These are phyloP conservation scores for Brachyalestes nurse DNA, from an alignment of 2,797 vertebrate genomes.

Conservation along the genomic window DNA sequence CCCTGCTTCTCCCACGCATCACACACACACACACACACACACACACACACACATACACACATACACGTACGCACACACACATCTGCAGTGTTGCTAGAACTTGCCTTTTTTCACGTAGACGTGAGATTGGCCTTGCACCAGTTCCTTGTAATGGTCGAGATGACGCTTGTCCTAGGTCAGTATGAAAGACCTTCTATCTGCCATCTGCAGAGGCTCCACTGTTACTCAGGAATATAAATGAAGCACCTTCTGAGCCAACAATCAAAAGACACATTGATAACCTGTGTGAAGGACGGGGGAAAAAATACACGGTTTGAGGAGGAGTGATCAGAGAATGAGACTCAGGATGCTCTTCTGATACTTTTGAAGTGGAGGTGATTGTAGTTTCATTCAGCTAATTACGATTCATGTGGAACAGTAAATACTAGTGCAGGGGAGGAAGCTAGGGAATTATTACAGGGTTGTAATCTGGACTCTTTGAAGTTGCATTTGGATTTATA, in stretches of 20 bases:
- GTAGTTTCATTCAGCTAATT: constrained; percentile 35
- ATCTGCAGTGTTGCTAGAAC: constrained; percentile 35
- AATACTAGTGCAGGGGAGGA: background rate
- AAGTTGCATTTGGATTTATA: background rate
- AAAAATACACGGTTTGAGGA: constrained; percentile 49
- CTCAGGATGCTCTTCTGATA: constrained; percentile 51
- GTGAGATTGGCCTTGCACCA: constrained; percentile 26
- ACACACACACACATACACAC: constrained; percentile 23
- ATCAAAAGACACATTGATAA: constrained; percentile 80
- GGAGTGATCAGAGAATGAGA: constrained; percentile 57
- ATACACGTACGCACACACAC: constrained; percentile 35
- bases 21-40: constrained; percentile 39
- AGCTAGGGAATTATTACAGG: background rate
- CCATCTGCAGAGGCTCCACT: constrained; percentile 57
- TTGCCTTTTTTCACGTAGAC: constrained; percentile 9
- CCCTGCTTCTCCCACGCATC: constrained; percentile 65
- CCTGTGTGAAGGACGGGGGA: constrained; percentile 44
- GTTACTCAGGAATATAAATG: constrained; percentile 78
- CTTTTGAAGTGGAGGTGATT: constrained; percentile 48
- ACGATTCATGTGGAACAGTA: background rate
- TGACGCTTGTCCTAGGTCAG: constrained; percentile 49
- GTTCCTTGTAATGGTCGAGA: constrained; percentile 26
- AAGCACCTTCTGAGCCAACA: constrained; percentile 69
- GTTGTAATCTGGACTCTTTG: background rate
- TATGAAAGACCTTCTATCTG: constrained; percentile 50